Conservation (phyloP, 2,888 invertebrate species). For the Scotopteryx bipunctaria region DNA sequence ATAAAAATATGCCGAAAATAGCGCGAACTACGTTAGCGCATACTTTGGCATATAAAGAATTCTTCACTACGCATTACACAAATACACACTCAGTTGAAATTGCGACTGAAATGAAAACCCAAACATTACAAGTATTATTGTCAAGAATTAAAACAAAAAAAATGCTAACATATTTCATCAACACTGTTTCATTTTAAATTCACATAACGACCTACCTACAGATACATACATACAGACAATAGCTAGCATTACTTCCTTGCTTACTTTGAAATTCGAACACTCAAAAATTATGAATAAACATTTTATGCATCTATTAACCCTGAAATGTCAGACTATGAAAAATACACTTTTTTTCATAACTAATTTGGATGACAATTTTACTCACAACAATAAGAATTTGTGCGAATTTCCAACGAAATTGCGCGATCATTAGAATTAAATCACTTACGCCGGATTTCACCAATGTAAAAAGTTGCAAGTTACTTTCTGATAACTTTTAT, state of each 20-base stretch:
- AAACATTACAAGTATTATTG: conserved; percentile 3
- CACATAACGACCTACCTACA: conserved; percentile 14
- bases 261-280: conserved; percentile 16
- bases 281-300: conserved; percentile 23
- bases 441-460: no score
- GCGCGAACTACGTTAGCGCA: background rate
- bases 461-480: no score
- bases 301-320: conserved; percentile 48
- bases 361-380: conserved; percentile 2
- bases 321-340: conserved; percentile 65
- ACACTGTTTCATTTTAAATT: conserved; percentile 8
- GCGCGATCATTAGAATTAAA: background rate
- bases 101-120: background rate
- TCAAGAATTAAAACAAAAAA: background rate
- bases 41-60: no score
- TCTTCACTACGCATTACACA: no score
- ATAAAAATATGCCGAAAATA: background rate
- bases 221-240: conserved; percentile 5
- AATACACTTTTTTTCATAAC: conserved; percentile 16
- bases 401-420: conserved; percentile 6
- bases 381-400: conserved; percentile 9
- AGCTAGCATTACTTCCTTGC: conserved; percentile 7
- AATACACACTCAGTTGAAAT: background rate
- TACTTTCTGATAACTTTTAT: no score
- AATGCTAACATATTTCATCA: background rate